phyloP scores from a whole-genome alignment of 2,888 invertebrate genomes.

The Lacanobia oleracea region DNA sequence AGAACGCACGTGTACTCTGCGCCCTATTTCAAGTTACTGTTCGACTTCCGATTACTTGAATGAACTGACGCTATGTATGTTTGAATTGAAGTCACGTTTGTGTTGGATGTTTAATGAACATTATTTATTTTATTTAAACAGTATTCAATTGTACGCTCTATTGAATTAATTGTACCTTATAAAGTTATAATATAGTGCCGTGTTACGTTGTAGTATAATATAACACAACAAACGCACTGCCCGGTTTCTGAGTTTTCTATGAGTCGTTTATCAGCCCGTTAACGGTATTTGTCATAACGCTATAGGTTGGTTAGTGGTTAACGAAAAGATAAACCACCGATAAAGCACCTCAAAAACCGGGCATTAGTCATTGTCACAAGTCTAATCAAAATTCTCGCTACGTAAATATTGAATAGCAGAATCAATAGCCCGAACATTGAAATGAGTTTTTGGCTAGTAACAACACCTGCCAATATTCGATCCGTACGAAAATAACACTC shows the following conservation, averaged over 20 bases:
- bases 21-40: slow-evolving; percentile 66
- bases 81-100: slow-evolving; percentile 21
- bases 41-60: slow-evolving; percentile 60
- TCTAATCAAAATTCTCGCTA: background rate
- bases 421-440: slow-evolving; percentile 1
- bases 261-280: too few relatives aligned
- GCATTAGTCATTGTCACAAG: background rate
- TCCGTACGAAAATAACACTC: slow-evolving; percentile 16
- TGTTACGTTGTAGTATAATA: background rate
- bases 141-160: background rate
- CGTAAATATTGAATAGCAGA: background rate
- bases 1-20: slow-evolving; percentile 63
- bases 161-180: background rate
- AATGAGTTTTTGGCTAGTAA: slow-evolving; percentile 30
- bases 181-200: too few relatives aligned
- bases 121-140: background rate
- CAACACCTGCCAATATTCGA: slow-evolving; percentile 16
- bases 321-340: too few relatives aligned
- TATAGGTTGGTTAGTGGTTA: too few relatives aligned
- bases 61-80: slow-evolving; percentile 43
- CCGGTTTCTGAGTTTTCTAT: too few relatives aligned
- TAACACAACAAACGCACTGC: background rate
- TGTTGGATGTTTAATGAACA: background rate
- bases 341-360: too few relatives aligned
- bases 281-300: too few relatives aligned